phyloP scores from a whole-genome alignment of 2,113 vertebrate species.

The Corythornis madagascariensis region DNA sequence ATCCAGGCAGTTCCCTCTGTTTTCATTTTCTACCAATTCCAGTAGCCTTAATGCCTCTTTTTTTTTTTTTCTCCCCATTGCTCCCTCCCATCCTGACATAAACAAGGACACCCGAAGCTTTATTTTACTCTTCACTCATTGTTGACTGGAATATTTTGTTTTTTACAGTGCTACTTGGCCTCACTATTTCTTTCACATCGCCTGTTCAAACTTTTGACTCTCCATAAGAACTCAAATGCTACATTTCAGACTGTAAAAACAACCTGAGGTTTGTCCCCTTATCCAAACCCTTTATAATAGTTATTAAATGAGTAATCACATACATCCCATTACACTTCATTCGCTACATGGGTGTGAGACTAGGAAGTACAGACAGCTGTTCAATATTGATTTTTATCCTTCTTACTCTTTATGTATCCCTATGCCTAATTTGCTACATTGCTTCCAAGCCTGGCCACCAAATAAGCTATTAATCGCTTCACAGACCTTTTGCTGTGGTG shows the following conservation, averaged over 20 bases:
- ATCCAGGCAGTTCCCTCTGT: not conserved
- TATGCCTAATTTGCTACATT: constrained; percentile 31
- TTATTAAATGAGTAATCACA: constrained; percentile 50
- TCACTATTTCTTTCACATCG: not conserved
- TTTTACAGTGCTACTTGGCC: not conserved
- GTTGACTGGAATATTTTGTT: not conserved
- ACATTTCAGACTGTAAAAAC: not conserved
- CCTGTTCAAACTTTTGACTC: not conserved
- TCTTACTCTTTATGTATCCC: constrained; percentile 35
- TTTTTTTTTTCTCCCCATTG: rapidly evolving
- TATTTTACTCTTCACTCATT: not conserved
- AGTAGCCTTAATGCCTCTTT: not conserved
- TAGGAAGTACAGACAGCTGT: constrained; percentile 56
- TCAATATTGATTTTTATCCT: constrained; percentile 64
- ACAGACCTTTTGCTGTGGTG: constrained; percentile 34
- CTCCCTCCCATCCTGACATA: not conserved
- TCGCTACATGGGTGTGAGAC: not conserved
- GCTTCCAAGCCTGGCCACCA: not conserved
- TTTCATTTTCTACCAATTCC: not conserved
- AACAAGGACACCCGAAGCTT: not conserved
- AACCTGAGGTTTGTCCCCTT: not conserved
- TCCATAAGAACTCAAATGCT: not conserved
- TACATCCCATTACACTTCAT: constrained; percentile 25
- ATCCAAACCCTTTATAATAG: not conserved
- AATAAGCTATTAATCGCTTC: constrained; percentile 58